Base-by-base conservation (phyloP, 2,797 vertebrate species). In the Sebastes minor region DNA sequence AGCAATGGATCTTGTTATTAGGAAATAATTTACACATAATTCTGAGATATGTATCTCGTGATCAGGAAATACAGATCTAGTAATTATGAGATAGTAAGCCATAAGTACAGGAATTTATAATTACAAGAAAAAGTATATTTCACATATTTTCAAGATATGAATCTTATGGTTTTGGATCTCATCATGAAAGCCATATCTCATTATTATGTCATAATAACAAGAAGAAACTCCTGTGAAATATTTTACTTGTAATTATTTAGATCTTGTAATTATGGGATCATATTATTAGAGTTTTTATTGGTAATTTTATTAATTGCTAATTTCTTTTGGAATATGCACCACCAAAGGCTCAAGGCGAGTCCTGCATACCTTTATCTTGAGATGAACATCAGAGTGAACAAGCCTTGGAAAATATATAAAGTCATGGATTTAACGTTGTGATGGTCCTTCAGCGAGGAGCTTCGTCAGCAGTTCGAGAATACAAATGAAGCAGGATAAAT, bases 381-480 rank as follows among this genome's bases (percentile, higher is more conserved):
- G 38, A 55, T 60, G 55, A 60, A 25, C 22, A 62, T 74, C 30
- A 5, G 22, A 25, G 28, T 22, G 20, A 75, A 30, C 7, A 11
- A 42, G 42, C 28, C 3, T 22, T 27, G 10, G 11, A 32, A 38
- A 38, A 38, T 38, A 38, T 38, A 38, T 38, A 2, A 14, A 46
- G 27, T 49, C 9, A 46, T n/a, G 12, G 55, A 61, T 57, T 80
- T n/a, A 6, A 42, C 6, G 10, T 46, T 28, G 7, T 35, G 32
- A 35, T 9, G 28, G 20, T 8, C 6, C 23, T n/a, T 30, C 22
- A 38, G 55, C 5, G 32, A 72, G 14, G 6, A 27, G 20, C 22
- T 33, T 14, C 33, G 71, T 71, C 74, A 68, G 81, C 61, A 55
- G n/a, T 30, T 61, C 4, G 49, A 76, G 35, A 56, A 75, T 11